Evolutionary conservation across 2,888 invertebrate genomes (phyloP).

Genomic region (Incurvaria masculella): DNA sequence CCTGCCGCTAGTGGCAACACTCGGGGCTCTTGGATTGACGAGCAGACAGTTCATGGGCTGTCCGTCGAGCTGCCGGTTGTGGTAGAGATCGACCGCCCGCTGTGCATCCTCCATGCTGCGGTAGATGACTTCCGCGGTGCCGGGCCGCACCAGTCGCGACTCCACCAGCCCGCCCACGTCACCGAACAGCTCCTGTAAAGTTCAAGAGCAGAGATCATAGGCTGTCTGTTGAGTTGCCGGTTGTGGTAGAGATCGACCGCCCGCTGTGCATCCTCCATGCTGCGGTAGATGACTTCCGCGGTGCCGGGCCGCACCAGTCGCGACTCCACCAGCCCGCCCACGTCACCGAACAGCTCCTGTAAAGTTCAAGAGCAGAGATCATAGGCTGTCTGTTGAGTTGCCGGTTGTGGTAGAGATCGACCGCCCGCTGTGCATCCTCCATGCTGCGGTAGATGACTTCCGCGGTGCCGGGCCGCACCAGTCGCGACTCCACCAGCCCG

Average conservation of each 20-base stretch:
- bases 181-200: slow-evolving; percentile 80
- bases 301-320: slow-evolving; percentile 82
- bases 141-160: slow-evolving; percentile 80
- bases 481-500: slow-evolving; percentile 75
- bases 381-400: slow-evolving; percentile 92
- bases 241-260: slow-evolving; percentile 94
- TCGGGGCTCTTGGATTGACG: slow-evolving; percentile 64
- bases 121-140: slow-evolving; percentile 90
- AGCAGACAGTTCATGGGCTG: slow-evolving; percentile 90
- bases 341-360: slow-evolving; percentile 90
- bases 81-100: slow-evolving; percentile 88
- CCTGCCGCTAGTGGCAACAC: slow-evolving; percentile 22
- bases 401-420: slow-evolving; percentile 90
- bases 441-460: slow-evolving; percentile 87
- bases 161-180: slow-evolving; percentile 86
- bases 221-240: slow-evolving; percentile 88
- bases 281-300: slow-evolving; percentile 89
- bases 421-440: slow-evolving; percentile 85
- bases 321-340: slow-evolving; percentile 82
- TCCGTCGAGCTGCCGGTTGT: slow-evolving; percentile 89
- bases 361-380: slow-evolving; percentile 73
- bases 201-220: slow-evolving; percentile 84
- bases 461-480: slow-evolving; percentile 84
- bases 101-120: slow-evolving; percentile 82
- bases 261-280: slow-evolving; percentile 79